Evolutionary conservation across 2,797 vertebrate species (phyloP), one percentile per base, ranked within the genome.

Genomic region (Tangara arthus): DNA sequence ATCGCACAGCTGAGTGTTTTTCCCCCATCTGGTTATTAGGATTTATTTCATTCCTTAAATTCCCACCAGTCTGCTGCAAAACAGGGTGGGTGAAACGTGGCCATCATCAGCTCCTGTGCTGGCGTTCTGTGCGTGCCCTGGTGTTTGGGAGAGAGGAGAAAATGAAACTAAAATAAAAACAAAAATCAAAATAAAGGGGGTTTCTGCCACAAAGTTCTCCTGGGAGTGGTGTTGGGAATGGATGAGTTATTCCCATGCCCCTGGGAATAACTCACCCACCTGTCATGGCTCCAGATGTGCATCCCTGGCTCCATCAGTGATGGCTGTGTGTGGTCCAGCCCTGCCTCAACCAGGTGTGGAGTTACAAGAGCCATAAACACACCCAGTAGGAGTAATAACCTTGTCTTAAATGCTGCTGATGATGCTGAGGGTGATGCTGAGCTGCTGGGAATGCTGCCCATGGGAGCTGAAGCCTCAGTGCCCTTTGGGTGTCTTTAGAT

Each of bases 61-160:
- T 82, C 56, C 37, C 52, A 20, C 23, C 42, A 50, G 15, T 37
- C 37, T 55, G 41, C 71, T 73, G 53, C 37, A 52, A 8, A 89
- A 41, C 34, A 35, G 15, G 49, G 34, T 53, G 49, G 52, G 41
- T 71, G 47, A 41, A 55, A 37, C 0, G 4, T 4, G 27, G 24
- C 56, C 15, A 0, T 17, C 11, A 3, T 0, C 1, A 44, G 63
- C 30, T 71, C 32, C n/a, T 34, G 32, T 0, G 1, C 68, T 0
- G 0, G 39, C 0, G 1, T 52, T 59, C 35, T 42, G 24, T 19
- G 32, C 0, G 0, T 8, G 35, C 1, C 5, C 57, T 6, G 28
- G 14, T 35, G 30, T 60, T 72, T 17, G 57, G 53, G 64, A n/a
- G n/a, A n/a, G n/a, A n/a, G n/a, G n/a, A n/a, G n/a, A 24, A 44